phyloP scores from a whole-genome alignment of 53 echinoderm and acorn worm genomes.

The Holothuria leucospilota region DNA sequence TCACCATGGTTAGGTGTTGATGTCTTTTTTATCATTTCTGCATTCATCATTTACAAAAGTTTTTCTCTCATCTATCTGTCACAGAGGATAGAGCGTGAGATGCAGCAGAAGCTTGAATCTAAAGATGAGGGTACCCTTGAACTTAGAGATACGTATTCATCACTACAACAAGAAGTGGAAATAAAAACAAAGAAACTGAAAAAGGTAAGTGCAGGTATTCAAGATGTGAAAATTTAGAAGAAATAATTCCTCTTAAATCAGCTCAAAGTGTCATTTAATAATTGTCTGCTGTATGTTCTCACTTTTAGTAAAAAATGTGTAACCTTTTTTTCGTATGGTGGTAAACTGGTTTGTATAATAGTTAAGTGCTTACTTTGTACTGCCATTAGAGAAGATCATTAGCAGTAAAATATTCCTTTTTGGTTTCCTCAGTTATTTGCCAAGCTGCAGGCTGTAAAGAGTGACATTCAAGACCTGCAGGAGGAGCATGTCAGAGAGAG shows the following conservation, averaged over 20 bases:
- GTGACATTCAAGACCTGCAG: conserved; percentile 92
- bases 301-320: not conserved
- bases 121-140: conserved; percentile 82
- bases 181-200: conserved; percentile 98
- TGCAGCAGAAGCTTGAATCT: conserved; percentile 79
- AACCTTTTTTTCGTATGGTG: no score
- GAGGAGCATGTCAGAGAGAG: conserved; percentile 93
- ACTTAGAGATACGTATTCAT: conserved; percentile 80
- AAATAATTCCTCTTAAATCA: no score
- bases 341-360: no score
- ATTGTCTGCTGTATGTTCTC: no score
- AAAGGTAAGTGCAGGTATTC: conserved; percentile 67
- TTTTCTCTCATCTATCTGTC: not conserved
- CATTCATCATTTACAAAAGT: no score
- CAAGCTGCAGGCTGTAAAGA: conserved; percentile 89
- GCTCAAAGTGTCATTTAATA: no score
- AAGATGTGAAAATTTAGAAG: not conserved
- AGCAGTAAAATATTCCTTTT: no score
- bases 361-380: no score
- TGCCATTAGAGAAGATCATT: no score
- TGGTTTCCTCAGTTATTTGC: conserved; percentile 74
- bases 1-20: no score
- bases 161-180: conserved; percentile 95
- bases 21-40: no score
- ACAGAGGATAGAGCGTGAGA: conserved; percentile 89